Evolutionary conservation across 2,113 vertebrate genomes (phyloP).

Genomic region (Ellobius talpinus): DNA sequence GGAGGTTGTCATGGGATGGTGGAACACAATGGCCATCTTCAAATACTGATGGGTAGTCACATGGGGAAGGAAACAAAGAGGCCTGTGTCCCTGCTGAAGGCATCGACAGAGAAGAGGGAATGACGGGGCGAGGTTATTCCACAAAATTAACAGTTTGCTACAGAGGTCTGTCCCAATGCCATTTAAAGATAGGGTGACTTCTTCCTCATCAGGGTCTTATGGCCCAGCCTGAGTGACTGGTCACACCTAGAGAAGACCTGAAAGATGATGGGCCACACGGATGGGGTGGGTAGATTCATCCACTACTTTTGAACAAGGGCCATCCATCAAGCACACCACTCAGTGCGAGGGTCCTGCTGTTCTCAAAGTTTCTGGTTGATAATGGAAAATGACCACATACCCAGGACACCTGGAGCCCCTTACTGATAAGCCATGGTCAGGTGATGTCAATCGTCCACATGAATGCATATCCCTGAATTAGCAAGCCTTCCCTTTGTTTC

Average conservation of each 20-base stretch:
- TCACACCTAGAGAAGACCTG: neutral
- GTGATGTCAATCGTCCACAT: neutral
- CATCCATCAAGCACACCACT: no score
- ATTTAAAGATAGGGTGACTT: neutral
- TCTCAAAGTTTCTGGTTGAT: neutral
- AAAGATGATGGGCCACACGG: neutral
- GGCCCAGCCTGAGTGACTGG: neutral
- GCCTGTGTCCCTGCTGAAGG: neutral
- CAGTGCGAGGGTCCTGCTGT: neutral
- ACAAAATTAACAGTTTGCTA: constrained; percentile 11
- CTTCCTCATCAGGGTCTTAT: neutral
- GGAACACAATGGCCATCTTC: constrained; percentile 36
- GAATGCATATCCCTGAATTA: neutral
- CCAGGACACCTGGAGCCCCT: neutral
- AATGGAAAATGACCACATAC: neutral
- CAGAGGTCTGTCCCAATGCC: neutral
- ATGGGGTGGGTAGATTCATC: neutral
- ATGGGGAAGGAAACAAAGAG: constrained; percentile 23
- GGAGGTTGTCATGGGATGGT: neutral
- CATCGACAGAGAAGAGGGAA: neutral
- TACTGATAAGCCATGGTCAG: neutral
- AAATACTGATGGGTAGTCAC: neutral
- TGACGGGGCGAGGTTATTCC: no score
- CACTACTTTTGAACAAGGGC: neutral
- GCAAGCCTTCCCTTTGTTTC: neutral